phyloP scores from a whole-genome alignment of 2,888 invertebrate species.

The Argyresthia goedartella region DNA sequence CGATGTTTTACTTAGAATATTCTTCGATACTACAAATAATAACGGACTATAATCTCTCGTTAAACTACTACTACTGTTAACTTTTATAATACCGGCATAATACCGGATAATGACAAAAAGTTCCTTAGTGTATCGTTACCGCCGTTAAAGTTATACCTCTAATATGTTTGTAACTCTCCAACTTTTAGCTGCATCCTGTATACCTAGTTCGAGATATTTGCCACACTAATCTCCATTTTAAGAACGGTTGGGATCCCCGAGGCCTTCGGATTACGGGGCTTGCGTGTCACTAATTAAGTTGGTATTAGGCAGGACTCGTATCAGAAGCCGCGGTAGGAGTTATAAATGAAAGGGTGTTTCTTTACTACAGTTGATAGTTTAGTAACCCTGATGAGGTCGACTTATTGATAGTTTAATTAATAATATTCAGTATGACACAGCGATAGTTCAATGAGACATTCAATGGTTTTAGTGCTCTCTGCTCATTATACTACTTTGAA shows the following conservation, averaged over 20 bases:
- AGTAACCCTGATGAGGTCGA: background rate
- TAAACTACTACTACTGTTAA: no score
- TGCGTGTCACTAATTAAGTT: constrained; percentile 71
- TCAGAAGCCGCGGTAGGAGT: constrained; percentile 63
- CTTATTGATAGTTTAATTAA: no score
- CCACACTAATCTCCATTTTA: constrained; percentile 69
- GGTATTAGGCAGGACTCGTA: constrained; percentile 67
- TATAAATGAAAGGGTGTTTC: constrained; percentile 68
- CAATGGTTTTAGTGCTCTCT: background rate
- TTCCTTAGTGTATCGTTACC: background rate
- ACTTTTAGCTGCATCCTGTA: no score
- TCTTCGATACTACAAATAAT: no score
- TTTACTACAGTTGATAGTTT: constrained; percentile 27
- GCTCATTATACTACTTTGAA: no score
- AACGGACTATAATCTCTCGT: no score
- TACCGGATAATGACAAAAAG: no score
- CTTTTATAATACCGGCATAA: no score
- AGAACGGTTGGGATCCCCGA: constrained; percentile 64
- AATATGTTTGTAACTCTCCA: no score
- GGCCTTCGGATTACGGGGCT: constrained; percentile 66
- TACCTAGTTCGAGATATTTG: constrained; percentile 65
- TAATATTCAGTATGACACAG: no score
- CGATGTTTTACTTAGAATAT: no score
- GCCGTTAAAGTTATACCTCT: constrained; percentile 25
- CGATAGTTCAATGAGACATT: no score